Conservation (phyloP, 2,888 invertebrate genomes). For the Hedya salicella region DNA sequence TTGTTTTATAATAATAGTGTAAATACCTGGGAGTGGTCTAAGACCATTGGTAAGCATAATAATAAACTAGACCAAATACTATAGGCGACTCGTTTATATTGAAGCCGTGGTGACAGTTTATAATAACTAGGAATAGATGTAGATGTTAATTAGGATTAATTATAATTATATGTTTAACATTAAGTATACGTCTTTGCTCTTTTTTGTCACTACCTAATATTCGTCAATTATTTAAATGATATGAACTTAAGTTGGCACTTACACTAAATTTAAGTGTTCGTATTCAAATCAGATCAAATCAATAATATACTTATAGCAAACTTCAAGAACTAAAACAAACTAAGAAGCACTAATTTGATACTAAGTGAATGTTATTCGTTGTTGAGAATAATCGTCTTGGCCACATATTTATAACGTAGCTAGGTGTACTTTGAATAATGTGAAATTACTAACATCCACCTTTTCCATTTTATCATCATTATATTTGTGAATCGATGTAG, state of each 20-base stretch:
- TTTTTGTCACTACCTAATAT: constrained; percentile 38
- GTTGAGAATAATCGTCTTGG: constrained; percentile 17
- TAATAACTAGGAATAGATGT: constrained; percentile 29
- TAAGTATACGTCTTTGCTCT: constrained; percentile 39
- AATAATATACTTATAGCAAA: too few species aligned
- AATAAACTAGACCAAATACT: constrained; percentile 43
- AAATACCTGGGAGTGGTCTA: constrained; percentile 32
- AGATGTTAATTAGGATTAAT: constrained; percentile 40
- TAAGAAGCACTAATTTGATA: constrained; percentile 12
- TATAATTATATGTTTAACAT: constrained; percentile 36
- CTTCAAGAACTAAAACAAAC: not conserved
- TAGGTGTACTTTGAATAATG: constrained; percentile 37
- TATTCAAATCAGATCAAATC: constrained; percentile 41
- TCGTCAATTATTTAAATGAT: constrained; percentile 44
- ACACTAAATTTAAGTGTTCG: constrained; percentile 35
- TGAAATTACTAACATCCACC: constrained; percentile 35
- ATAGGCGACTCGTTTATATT: constrained; percentile 32
- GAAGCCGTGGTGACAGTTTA: constrained; percentile 42
- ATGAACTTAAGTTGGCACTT: constrained; percentile 39
- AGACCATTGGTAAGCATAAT: constrained; percentile 38
- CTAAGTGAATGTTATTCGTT: constrained; percentile 22
- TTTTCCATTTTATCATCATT: constrained; percentile 32
- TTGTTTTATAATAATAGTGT: constrained; percentile 12
- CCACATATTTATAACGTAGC: constrained; percentile 25
- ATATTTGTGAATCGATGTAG: constrained; percentile 45